These are phyloP conservation scores for Emydoidea blandingii DNA, from an alignment of 2,797 vertebrate species.

Conservation along the genomic window DNA sequence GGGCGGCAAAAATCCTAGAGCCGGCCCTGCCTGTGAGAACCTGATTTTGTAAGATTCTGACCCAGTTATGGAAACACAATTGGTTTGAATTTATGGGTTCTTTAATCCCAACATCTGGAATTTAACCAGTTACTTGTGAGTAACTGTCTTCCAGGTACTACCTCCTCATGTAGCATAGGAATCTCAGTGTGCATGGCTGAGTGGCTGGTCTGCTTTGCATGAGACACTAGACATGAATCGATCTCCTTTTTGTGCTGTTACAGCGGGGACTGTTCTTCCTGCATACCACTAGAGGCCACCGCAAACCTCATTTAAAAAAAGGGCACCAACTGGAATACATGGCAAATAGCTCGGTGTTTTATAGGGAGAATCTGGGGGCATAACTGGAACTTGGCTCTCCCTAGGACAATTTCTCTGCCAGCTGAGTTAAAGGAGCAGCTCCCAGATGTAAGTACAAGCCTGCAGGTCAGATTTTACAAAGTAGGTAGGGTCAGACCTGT, in stretches of 20 bases:
- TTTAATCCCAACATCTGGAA: fast-evolving
- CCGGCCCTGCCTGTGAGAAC: fast-evolving
- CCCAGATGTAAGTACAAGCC: constrained; percentile 36
- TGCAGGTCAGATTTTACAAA: constrained; percentile 69
- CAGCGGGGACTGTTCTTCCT: not conserved
- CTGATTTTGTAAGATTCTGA: not conserved
- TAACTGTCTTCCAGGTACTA: fast-evolving
- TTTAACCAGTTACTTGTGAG: not conserved
- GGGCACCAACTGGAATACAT: constrained; percentile 40
- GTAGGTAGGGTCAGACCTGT: constrained; percentile 2
- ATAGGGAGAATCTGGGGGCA: not conserved
- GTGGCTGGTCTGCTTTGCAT: not conserved
- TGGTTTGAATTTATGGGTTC: not conserved
- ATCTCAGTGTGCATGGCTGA: not conserved
- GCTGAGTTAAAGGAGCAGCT: not conserved
- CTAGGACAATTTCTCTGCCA: constrained; percentile 5
- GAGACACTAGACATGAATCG: not conserved
- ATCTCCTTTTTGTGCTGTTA: not conserved
- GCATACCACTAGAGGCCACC: constrained; percentile 17
- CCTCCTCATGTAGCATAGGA: not conserved
- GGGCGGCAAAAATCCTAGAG: too few relatives aligned
- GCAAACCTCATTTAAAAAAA: not conserved
- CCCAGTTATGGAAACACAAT: not conserved
- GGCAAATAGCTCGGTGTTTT: constrained; percentile 12
- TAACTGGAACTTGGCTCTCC: constrained; percentile 27